Percentiles rank a stretch among this genome's conserved stretches.
Evolutionary conservation across 2,797 vertebrate genomes (phyloP).

Genomic region (Pteronotus mesoamericanus): DNA sequence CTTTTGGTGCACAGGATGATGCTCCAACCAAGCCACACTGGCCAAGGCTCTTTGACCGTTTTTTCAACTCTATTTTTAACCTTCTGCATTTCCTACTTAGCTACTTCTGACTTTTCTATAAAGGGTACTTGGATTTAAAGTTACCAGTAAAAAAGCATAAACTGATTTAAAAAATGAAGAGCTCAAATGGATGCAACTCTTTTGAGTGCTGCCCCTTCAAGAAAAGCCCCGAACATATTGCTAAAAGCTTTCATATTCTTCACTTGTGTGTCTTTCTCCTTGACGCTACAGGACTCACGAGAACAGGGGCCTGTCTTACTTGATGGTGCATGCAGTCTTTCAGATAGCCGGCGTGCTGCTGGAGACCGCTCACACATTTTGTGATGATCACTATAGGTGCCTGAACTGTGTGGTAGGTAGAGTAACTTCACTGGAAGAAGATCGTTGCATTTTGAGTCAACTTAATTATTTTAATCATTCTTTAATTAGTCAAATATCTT

Average conservation of each 20-base stretch:
- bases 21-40: background rate
- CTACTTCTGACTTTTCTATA: background rate
- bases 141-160: background rate
- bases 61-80: background rate
- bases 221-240: background rate
- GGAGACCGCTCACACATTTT: background rate
- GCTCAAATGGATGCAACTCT: background rate
- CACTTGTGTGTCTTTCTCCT: background rate
- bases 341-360: rapidly evolving
- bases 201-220: background rate
- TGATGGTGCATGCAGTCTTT: background rate
- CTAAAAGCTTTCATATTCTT: background rate
- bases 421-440: background rate
- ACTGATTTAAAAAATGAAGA: background rate
- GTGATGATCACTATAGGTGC: background rate
- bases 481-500: background rate
- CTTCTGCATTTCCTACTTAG: background rate
- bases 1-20: background rate
- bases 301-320: background rate
- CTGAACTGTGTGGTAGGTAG: background rate
- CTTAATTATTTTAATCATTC: background rate
- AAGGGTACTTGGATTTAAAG: background rate
- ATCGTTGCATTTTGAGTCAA: background rate
- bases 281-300: background rate
- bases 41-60: background rate